Conservation (phyloP, 2,888 invertebrate species). For the Coremacera marginata region DNA sequence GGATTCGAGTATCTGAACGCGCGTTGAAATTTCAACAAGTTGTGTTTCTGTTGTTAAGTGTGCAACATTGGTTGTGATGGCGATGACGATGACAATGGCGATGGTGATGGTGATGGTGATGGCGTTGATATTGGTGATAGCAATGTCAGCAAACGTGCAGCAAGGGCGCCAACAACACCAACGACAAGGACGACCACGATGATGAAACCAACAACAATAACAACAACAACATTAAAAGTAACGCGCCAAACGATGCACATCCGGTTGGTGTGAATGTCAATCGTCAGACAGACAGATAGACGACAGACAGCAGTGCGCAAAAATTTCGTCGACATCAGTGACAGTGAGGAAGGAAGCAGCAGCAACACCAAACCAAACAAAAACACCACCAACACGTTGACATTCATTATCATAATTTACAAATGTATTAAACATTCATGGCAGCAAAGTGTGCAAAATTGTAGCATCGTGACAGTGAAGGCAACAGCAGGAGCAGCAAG, state of each 20-base stretch:
- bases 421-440: slow-evolving; percentile 40
- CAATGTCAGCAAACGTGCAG: slow-evolving; percentile 3
- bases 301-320: not conserved
- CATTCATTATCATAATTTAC: slow-evolving; percentile 43
- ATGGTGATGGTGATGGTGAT: slow-evolving; percentile 12
- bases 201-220: slow-evolving; percentile 4
- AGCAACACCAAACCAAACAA: slow-evolving; percentile 34
- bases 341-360: slow-evolving; percentile 1
- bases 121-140: not conserved
- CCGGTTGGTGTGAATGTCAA: slow-evolving; percentile 27
- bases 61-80: slow-evolving; percentile 33
- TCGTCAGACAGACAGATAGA: not conserved
- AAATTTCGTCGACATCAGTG: not conserved
- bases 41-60: slow-evolving; percentile 71
- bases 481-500: slow-evolving; percentile 8
- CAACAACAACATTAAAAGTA: no score
- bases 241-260: slow-evolving; percentile 39
- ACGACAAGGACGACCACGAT: not conserved
- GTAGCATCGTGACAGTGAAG: slow-evolving; percentile 7
- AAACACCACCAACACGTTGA: slow-evolving; percentile 37
- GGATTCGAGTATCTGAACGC: slow-evolving; percentile 86
- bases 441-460: slow-evolving; percentile 4
- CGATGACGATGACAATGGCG: slow-evolving; percentile 21
- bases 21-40: slow-evolving; percentile 77
- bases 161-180: slow-evolving; percentile 14